These are phyloP conservation scores for Oscheius sp. DNA, from an alignment of 2,888 invertebrate genomes.

Conservation along the genomic window DNA sequence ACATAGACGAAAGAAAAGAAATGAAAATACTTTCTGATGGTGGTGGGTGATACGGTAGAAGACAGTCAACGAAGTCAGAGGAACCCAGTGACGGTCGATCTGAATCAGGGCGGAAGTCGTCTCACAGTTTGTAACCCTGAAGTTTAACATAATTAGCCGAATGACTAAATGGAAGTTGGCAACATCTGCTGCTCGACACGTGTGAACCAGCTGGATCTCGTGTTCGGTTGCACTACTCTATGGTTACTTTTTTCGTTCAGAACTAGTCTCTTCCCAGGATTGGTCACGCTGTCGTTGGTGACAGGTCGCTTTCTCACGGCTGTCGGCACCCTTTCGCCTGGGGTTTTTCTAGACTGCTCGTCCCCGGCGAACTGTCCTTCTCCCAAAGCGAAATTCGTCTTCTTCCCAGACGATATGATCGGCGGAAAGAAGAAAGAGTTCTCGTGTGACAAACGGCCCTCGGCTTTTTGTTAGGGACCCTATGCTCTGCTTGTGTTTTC, in stretches of 20 bases:
- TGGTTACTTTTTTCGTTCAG: neutral
- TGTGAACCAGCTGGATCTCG: constrained; percentile 17
- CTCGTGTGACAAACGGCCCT: constrained; percentile 24
- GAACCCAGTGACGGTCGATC: constrained; percentile 64
- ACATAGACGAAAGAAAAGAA: neutral
- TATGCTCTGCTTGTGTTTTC: neutral
- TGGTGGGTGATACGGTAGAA: constrained; percentile 60
- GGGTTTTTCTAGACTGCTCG: neutral
- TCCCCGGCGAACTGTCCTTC: too few relatives aligned
- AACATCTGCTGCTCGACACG: constrained; percentile 20
- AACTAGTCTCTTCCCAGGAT: neutral
- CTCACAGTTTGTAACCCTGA: constrained; percentile 53
- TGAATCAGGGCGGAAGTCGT: constrained; percentile 55
- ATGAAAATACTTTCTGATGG: constrained; percentile 7
- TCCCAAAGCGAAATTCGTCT: neutral
- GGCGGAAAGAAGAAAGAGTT: constrained; percentile 28
- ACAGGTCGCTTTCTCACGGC: too few relatives aligned
- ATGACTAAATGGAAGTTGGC: neutral
- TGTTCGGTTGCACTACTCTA: neutral
- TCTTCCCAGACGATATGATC: constrained; percentile 24
- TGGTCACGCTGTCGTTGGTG: too few relatives aligned
- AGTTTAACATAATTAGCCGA: neutral
- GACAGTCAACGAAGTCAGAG: constrained; percentile 55
- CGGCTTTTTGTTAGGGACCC: constrained; percentile 3
- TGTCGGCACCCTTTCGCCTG: neutral